phyloP scores from a whole-genome alignment of 1,140 invertebrate species.

The Drosophila tani region DNA sequence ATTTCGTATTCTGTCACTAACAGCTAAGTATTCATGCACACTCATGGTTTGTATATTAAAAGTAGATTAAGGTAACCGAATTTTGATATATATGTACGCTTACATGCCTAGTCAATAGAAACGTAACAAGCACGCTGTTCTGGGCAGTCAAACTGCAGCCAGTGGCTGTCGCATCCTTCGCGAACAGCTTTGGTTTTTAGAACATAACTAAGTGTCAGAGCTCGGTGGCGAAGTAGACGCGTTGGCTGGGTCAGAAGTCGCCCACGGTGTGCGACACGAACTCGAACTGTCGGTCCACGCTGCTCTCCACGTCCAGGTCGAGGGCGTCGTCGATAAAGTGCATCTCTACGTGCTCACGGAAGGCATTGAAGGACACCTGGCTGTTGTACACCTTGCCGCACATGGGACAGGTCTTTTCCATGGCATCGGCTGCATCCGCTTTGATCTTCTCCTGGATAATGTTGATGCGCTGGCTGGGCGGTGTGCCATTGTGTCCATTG shows the following conservation, averaged over 20 bases:
- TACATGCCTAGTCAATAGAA: constrained; percentile 35
- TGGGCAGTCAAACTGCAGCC: constrained; percentile 38
- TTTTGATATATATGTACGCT: constrained; percentile 31
- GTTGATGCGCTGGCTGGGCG: constrained; percentile 48
- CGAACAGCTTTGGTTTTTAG: constrained; percentile 7
- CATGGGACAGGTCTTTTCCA: constrained; percentile 86
- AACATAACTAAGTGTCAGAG: constrained; percentile 29
- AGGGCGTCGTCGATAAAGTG: constrained; percentile 84
- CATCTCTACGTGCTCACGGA: constrained; percentile 85
- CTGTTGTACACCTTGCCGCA: constrained; percentile 84
- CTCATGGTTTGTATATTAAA: constrained; percentile 6
- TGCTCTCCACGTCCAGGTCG: constrained; percentile 49
- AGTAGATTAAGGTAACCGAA: constrained; percentile 19
- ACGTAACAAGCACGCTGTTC: constrained; percentile 49
- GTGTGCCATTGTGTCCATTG: constrained; percentile 21
- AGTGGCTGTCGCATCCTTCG: not conserved
- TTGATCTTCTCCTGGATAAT: constrained; percentile 71
- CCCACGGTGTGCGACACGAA: constrained; percentile 80
- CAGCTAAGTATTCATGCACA: constrained; percentile 41
- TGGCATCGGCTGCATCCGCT: constrained; percentile 58
- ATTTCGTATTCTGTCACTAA: constrained; percentile 41
- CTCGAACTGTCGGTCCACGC: constrained; percentile 77
- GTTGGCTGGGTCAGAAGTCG: constrained; percentile 76
- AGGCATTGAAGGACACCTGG: constrained; percentile 82
- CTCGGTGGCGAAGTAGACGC: constrained; percentile 61